These are phyloP conservation scores for Geotrypetes seraphini DNA, from an alignment of 2,797 vertebrate genomes.

Conservation along the genomic window DNA sequence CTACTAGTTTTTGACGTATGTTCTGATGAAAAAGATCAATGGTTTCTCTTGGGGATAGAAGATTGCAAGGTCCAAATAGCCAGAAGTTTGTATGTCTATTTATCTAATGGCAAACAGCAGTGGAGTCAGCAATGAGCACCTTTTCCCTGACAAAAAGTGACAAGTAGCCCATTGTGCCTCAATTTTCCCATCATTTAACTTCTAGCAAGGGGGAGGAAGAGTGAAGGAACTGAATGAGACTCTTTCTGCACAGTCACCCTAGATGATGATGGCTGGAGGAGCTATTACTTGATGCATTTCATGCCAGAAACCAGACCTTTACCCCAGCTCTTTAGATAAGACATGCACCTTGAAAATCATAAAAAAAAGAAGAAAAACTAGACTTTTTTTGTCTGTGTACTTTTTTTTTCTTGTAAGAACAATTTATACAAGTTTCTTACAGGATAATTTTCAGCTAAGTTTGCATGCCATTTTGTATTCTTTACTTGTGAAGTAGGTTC, in stretches of 20 bases:
- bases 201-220: conserved; percentile 2
- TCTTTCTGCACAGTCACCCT: neutral
- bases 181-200: neutral
- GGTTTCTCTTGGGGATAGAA: conserved; percentile 20
- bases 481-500: too few relatives aligned
- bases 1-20: conserved; percentile 29
- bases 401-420: too few relatives aligned
- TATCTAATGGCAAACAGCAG: conserved; percentile 18
- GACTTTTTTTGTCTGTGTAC: too few relatives aligned
- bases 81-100: conserved; percentile 21
- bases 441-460: too few relatives aligned
- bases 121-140: conserved; percentile 11
- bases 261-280: neutral
- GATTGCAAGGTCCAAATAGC: conserved; percentile 8
- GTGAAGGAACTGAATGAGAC: neutral
- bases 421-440: too few relatives aligned
- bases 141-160: conserved; percentile 13
- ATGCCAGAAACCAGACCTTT: too few relatives aligned
- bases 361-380: too few relatives aligned
- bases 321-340: too few relatives aligned
- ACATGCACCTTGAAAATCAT: too few relatives aligned
- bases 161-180: neutral
- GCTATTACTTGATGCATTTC: neutral
- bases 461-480: too few relatives aligned
- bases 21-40: conserved; percentile 30